Evolutionary conservation across 2,888 invertebrate genomes (phyloP), one percentile per base, ranked within the genome.

Genomic region (Xestia c-nigrum): DNA sequence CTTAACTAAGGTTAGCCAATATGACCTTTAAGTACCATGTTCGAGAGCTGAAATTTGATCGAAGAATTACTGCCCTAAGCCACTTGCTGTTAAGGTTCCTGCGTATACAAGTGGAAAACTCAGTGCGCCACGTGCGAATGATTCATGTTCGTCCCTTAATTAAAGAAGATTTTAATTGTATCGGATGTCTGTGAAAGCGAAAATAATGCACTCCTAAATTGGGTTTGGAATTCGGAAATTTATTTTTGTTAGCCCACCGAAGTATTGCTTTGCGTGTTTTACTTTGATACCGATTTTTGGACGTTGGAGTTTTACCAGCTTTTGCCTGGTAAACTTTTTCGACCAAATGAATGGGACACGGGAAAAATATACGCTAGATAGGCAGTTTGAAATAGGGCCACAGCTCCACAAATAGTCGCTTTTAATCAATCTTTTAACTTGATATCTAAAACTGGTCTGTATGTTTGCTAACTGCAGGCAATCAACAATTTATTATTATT

Each of bases 121-220:
- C 95, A 91, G 95, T 94, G 96, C 96, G 95, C 97, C 97, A 97
- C 97, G 97, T 97, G 97, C 97, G 94, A 96, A 97, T 97, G 97
- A 97, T 97, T 96, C 95, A 97, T 95, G 90, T 94, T 91, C 93
- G 94, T 95, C 95, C 97, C 97, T 97, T 97, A 97, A 97, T 97
- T 97, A 97, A 97, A 97, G 97, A 97, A 97, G 96, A 97, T 97
- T 97, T 96, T 97, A 97, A 97, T 97, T 97, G 96, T 96, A 96
- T 96, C 96, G 96, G 96, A 96, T 96, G 96, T 96, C 96, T 95
- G 96, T 94, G 96, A 95, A 96, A 96, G 95, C 95, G 96, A 96
- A 96, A 96, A 96, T 96, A 96, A 96, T 96, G 96, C 95, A 96
- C 93, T 96, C 95, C 95, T 95, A 96, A 96, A 96, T 96, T 96